Percentiles rank a stretch among this genome's conserved stretches.
Evolutionary conservation across 2,888 invertebrate species (phyloP).

Genomic region (Chydorus sphaericus): DNA sequence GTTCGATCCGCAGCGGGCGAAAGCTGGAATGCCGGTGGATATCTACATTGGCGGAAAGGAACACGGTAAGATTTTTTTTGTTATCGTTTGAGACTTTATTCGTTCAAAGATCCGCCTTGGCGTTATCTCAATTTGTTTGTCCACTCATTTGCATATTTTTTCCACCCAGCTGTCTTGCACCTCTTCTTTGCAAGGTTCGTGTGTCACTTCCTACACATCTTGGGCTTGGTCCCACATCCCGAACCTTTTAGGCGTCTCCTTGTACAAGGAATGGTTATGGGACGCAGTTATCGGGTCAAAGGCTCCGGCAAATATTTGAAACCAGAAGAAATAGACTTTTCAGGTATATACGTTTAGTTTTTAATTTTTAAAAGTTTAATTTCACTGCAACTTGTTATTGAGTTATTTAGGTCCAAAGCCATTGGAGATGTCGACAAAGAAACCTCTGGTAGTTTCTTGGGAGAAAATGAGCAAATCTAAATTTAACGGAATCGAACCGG

Average conservation of each 20-base stretch:
- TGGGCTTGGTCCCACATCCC: constrained; percentile 50
- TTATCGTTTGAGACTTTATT: no score
- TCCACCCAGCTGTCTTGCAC: constrained; percentile 63
- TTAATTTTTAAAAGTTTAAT: not conserved
- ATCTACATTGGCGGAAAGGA: constrained; percentile 95
- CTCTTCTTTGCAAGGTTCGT: constrained; percentile 93
- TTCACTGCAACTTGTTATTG: constrained; percentile 27
- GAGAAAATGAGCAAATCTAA: constrained; percentile 99
- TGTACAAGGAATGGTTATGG: constrained; percentile 93
- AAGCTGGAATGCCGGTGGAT: constrained; percentile 66
- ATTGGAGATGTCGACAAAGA: constrained; percentile 42
- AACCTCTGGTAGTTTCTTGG: constrained; percentile 57
- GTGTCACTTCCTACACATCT: constrained; percentile 72
- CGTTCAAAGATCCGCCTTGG: no score
- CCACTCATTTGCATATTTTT: no score
- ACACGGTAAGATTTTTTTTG: constrained; percentile 42
- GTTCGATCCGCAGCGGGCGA: constrained; percentile 44
- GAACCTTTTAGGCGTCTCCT: constrained; percentile 87
- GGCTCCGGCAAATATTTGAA: constrained; percentile 63
- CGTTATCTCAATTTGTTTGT: no score
- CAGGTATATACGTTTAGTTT: constrained; percentile 27
- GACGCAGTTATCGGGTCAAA: constrained; percentile 57
- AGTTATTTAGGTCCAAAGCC: constrained; percentile 32
- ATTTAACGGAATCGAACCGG: constrained; percentile 87
- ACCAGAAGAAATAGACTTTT: constrained; percentile 43